Evolutionary conservation across 2,113 vertebrate species (phyloP), one percentile per base, ranked within the genome.

Genomic region (Actenoides lindsayi): DNA sequence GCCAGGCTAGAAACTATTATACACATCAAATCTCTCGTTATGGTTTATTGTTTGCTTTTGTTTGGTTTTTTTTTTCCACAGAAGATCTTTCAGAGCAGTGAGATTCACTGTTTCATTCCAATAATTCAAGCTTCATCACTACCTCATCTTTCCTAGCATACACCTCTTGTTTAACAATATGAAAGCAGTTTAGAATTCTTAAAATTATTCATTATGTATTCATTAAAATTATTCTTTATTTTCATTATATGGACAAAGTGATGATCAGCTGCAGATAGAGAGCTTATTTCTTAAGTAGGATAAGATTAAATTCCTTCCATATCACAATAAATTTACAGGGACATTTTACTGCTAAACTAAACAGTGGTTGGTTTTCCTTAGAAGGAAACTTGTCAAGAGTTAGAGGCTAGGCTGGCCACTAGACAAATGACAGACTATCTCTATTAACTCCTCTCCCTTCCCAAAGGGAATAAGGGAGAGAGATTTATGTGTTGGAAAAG

Each of bases 161-260:
- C 4, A 41, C 5, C 64, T 78, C 5, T n/a, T 50, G 0, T 59
- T 50, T 50, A 67, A 41, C 5, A 46, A 23, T 1, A 28, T 46
- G 28, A 53, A 33, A 3, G 14, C 13, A 27, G 56, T 33, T 90
- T 19, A 44, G 14, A 59, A 50, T 12, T 20, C n/a, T 85, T 65
- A 15, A 35, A 70, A 50, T 33, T 50, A 18, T 53, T 57, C 13
- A 31, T 28, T 41, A 2, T 10, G 21, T 4, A 5, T 28, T 59
- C 5, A 68, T 19, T 27, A 25, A 60, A 46, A 21, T 42, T 11
- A 7, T 20, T 42, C 42, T 42, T 17, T 33, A 42, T 62, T 83
- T 62, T 56, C 19, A n/a, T 35, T 16, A 27, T 10, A 53, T 23
- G 24, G 63, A 74, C 41, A 46, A 59, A 69, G 11, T 57, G 13